Evolutionary conservation across 2,888 invertebrate species (phyloP), one percentile per base, ranked within the genome.

Genomic region (Abrostola tripartita): DNA sequence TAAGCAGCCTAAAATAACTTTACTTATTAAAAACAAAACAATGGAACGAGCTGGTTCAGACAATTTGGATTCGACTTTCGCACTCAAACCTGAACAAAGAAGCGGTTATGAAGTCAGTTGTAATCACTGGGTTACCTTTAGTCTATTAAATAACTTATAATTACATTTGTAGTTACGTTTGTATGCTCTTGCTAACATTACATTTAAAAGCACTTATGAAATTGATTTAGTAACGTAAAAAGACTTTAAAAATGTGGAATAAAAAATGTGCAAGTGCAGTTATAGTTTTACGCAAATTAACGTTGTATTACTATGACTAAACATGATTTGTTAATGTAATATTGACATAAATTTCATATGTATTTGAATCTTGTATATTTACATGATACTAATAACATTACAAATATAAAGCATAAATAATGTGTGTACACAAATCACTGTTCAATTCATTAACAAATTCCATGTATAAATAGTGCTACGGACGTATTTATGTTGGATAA

Each of bases 1-100:
- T 77, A 75, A 78, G 64, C 66, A 74, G 57, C 84, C 82, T 84
- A 84, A 84, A 84, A 82, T 74, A 83, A 83, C 84, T 76, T 80
- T 56, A 69, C 71, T 76, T 81, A 63, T 74, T 74, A 71, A 71
- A 76, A 78, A 68, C 67, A 76, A 66, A 74, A 78, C 66, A 81
- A 66, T 71, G 68, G 37, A 37, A 54, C 68, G 50, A 44, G n/a
- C 52, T 59, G 56, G 62, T 61, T 50, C 55, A 71, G 61, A 74
- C 65, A 56, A 68, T 78, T 70, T 36, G 35, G 66, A 54, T 63
- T 63, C 44, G 53, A 65, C 67, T 72, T 76, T 68, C 9, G 44
- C 44, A 60, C 60, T 64, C 35, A 38, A 38, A 52, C 51, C 64
- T 52, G 60, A 55, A 74, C 62, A 66, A 65, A 59, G 59, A 75